Percentiles rank a stretch among this genome's conserved stretches.
These are phyloP conservation scores for Eucera pruinosa DNA, from an alignment of 2,888 invertebrate species.

Conservation along the genomic window DNA sequence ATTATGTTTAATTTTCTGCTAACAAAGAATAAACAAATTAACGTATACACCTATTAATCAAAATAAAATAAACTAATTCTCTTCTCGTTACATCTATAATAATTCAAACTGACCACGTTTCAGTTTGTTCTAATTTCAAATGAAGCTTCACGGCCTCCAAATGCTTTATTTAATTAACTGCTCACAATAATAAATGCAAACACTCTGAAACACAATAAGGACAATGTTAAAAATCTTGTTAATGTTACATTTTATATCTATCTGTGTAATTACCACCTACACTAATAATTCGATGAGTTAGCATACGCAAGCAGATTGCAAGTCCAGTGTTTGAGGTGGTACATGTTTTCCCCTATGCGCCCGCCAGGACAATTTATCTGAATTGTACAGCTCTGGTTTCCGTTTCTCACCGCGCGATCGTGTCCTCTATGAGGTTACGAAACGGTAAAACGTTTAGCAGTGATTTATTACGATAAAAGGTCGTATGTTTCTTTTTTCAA, in stretches of 20 bases:
- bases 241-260: not conserved
- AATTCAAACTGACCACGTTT: too few relatives aligned
- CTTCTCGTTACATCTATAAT: too few relatives aligned
- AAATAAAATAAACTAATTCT: too few relatives aligned
- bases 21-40: too few relatives aligned
- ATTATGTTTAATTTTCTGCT: too few relatives aligned
- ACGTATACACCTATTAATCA: too few relatives aligned
- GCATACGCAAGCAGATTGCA: not conserved
- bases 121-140: too few relatives aligned
- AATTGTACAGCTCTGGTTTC: constrained; percentile 39
- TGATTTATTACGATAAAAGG: constrained; percentile 7
- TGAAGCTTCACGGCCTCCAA: too few relatives aligned
- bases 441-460: constrained; percentile 2
- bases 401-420: constrained; percentile 8
- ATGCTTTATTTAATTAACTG: too few relatives aligned
- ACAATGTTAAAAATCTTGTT: too few relatives aligned
- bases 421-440: constrained; percentile 5
- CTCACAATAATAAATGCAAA: too few relatives aligned
- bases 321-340: not conserved
- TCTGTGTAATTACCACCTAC: not conserved
- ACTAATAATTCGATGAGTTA: not conserved
- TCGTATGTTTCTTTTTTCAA: not conserved
- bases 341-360: not conserved
- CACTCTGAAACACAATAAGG: too few relatives aligned
- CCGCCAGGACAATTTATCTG: constrained; percentile 33